These are phyloP conservation scores for Lucilia sericata DNA, from an alignment of 1,140 invertebrate species.

Conservation along the genomic window DNA sequence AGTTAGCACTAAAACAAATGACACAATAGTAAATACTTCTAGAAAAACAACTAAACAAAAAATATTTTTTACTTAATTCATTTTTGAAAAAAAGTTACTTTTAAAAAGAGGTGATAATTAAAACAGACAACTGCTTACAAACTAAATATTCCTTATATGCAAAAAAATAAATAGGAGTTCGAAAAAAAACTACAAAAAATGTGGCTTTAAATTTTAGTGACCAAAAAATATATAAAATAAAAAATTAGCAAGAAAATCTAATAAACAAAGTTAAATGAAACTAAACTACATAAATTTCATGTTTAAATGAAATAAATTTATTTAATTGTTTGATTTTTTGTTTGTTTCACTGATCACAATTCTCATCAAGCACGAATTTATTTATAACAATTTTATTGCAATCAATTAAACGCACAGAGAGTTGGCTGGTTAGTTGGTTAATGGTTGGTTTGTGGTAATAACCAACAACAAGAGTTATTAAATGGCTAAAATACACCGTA, in stretches of 20 bases:
- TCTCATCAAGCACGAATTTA: slow-evolving; percentile 26
- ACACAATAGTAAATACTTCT: too few species aligned
- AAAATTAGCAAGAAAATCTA: background rate
- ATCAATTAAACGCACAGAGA: slow-evolving; percentile 29
- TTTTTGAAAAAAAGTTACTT: too few species aligned
- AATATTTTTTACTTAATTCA: too few species aligned
- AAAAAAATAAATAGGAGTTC: background rate
- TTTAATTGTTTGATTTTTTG: slow-evolving; percentile 23
- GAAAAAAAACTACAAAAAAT: background rate
- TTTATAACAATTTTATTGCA: slow-evolving; percentile 31
- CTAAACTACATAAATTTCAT: background rate
- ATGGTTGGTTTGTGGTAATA: background rate
- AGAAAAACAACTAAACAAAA: too few species aligned
- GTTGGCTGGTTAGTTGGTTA: background rate
- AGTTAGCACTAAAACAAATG: too few species aligned
- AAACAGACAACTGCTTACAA: background rate
- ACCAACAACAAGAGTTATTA: background rate
- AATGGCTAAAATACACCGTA: background rate
- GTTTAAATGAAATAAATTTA: slow-evolving; percentile 8
- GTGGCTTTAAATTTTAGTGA: background rate
- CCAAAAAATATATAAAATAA: background rate
- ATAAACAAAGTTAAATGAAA: background rate
- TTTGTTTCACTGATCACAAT: background rate
- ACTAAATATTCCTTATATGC: background rate
- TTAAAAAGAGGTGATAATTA: background rate